These are phyloP conservation scores for Chrosomus eos DNA, from an alignment of 2,797 vertebrate genomes.

Conservation along the genomic window DNA sequence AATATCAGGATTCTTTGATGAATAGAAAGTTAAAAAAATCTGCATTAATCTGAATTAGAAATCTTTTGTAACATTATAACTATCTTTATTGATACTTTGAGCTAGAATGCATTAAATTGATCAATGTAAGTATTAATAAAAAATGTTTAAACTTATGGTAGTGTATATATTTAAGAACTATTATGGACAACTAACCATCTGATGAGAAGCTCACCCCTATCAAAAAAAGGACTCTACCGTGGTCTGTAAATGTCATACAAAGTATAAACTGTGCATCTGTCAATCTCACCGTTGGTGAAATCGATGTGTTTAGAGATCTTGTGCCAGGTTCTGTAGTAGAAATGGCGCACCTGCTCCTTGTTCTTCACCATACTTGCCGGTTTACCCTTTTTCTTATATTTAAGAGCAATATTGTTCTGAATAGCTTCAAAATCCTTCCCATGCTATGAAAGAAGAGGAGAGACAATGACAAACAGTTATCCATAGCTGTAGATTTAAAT, in stretches of 20 bases:
- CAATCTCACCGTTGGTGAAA: conserved; percentile 81
- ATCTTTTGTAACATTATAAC: neutral
- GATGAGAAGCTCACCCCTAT: neutral
- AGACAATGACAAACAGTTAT: neutral
- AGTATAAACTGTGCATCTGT: neutral
- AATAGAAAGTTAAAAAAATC: neutral
- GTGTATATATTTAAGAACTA: conserved; percentile 1
- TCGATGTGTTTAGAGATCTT: conserved; percentile 99
- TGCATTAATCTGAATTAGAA: neutral
- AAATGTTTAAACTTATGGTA: neutral
- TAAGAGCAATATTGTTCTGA: conserved; percentile 97
- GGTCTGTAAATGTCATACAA: neutral
- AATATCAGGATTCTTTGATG: neutral
- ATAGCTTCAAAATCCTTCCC: conserved; percentile 99
- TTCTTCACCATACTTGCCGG: conserved; percentile 99
- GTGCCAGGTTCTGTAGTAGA: conserved; percentile 99
- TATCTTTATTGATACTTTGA: neutral
- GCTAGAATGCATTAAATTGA: too few relatives aligned
- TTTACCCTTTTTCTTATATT: conserved; percentile 97
- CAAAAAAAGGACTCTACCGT: conserved; percentile 9
- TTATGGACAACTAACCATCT: neutral
- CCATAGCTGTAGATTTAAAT: neutral
- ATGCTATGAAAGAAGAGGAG: conserved; percentile 76
- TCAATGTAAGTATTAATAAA: neutral
- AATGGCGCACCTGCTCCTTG: conserved; percentile 98